phyloP scores from a whole-genome alignment of 2,113 vertebrate species.

The Hipposideros armiger region DNA sequence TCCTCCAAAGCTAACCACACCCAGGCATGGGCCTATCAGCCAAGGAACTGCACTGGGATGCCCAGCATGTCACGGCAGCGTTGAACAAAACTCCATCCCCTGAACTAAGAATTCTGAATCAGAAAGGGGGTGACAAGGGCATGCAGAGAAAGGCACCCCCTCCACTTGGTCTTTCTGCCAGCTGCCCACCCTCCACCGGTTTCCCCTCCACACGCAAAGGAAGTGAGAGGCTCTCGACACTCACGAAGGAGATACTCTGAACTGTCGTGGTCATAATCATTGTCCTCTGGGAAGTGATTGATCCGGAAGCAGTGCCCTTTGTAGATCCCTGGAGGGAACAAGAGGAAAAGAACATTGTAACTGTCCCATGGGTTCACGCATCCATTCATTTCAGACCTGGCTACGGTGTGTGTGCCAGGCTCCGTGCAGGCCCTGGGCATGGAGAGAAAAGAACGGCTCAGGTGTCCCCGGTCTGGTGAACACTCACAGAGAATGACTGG shows the following conservation, averaged over 20 bases:
- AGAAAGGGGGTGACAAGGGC: not conserved
- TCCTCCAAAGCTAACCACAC: not conserved
- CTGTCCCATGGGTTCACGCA: fast-evolving
- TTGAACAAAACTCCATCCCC: not conserved
- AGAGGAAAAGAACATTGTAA: constrained; percentile 8
- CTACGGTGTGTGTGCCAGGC: fast-evolving
- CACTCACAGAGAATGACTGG: fast-evolving
- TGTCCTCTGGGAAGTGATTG: constrained; percentile 98
- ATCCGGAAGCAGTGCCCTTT: constrained; percentile 98
- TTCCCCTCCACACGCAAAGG: no score
- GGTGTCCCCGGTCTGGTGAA: not conserved
- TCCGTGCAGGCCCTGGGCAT: not conserved
- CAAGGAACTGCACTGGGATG: fast-evolving
- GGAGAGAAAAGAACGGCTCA: not conserved
- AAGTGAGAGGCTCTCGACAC: constrained; percentile 69
- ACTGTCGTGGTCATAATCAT: constrained; percentile 97
- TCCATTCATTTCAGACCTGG: fast-evolving
- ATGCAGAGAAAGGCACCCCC: not conserved
- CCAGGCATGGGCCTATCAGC: fast-evolving
- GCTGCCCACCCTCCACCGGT: not conserved
- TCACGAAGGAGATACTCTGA: constrained; percentile 98
- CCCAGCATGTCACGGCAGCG: fast-evolving
- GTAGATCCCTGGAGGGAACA: constrained; percentile 91
- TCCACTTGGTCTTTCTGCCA: fast-evolving
- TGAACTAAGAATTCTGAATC: not conserved